Percentiles rank a stretch among this genome's conserved stretches.
Conservation (phyloP, 2,113 vertebrate species). For the Ciconia maguari region DNA sequence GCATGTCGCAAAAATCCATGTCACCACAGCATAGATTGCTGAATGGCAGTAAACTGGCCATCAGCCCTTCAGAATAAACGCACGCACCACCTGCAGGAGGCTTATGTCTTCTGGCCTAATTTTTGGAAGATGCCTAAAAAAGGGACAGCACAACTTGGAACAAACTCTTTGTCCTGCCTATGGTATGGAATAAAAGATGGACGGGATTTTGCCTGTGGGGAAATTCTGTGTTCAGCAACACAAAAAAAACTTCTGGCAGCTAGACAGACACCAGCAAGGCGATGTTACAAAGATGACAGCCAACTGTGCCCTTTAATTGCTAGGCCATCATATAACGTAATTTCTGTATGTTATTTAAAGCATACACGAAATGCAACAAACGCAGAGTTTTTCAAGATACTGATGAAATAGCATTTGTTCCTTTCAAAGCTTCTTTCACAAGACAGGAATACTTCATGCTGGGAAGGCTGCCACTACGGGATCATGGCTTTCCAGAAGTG, state of each 20-base stretch:
- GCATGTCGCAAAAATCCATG: not conserved
- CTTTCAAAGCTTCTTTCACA: conserved; percentile 26
- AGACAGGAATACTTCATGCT: not conserved
- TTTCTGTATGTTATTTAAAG: conserved; percentile 21
- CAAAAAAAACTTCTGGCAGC: not conserved
- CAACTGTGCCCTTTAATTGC: not conserved
- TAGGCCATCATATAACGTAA: not conserved
- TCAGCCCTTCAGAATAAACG: not conserved
- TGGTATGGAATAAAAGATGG: not conserved
- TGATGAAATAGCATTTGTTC: conserved; percentile 18
- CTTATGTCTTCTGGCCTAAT: not conserved
- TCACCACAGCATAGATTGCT: not conserved
- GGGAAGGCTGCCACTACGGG: not conserved
- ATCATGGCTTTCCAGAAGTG: not conserved
- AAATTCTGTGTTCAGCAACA: not conserved
- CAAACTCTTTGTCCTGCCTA: not conserved
- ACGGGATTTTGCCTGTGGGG: not conserved
- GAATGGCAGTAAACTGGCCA: not conserved
- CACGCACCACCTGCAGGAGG: not conserved
- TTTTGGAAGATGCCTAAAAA: not conserved
- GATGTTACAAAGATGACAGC: not conserved
- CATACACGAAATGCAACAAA: not conserved
- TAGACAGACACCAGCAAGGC: not conserved
- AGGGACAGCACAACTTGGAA: not conserved
- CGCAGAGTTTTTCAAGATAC: not conserved